Evolutionary conservation across 1,140 invertebrate genomes (phyloP), one percentile per base, ranked within the genome.

Genomic region (Drosophila albomicans): DNA sequence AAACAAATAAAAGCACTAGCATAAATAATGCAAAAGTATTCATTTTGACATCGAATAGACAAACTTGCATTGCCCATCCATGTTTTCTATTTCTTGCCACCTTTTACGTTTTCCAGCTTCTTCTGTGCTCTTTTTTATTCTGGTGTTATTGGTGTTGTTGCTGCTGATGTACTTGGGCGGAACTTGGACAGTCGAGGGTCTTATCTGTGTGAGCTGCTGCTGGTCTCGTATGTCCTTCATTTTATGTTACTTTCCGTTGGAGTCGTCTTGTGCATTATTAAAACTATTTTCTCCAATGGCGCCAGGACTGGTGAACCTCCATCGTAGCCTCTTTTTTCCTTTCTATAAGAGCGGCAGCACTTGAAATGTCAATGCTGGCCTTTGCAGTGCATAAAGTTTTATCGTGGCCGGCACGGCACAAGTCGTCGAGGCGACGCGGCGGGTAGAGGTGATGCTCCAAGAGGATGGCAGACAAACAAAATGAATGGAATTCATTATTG

Each of bases 401-500:
- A 91, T 87, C 81, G 82, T 73, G 75, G 49, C 51, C 70, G 28
- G 67, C 7, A 25, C 20, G 5, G 32, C 8, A 8, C 52, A 51
- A 52, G 59, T 20, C 56, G 25, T 25, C 16, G 43, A 8, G 16
- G 52, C 7, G n/a, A 48, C 5, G 3, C 48, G 43, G 49, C 68
- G 43, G 43, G 68, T 57, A 58, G 61, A 78, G 69, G 68, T 80
- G 41, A 25, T 25, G 20, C 20, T 43, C 11, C 57, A 62, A 28
- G 62, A 48, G 25, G 57, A 35, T 63, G 77, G 56, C 11, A 43
- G 49, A 51, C 78, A 84, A 78, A 81, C 81, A 82, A 81, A 85
- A 89, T 80, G 64, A 91, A 91, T 91, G 88, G 88, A 91, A 88
- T 91, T 88, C 88, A 91, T 91, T 91, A 91, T 88, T 85, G 79